Conservation (phyloP, 2,113 vertebrate species). For the Spheniscus mendiculus region DNA sequence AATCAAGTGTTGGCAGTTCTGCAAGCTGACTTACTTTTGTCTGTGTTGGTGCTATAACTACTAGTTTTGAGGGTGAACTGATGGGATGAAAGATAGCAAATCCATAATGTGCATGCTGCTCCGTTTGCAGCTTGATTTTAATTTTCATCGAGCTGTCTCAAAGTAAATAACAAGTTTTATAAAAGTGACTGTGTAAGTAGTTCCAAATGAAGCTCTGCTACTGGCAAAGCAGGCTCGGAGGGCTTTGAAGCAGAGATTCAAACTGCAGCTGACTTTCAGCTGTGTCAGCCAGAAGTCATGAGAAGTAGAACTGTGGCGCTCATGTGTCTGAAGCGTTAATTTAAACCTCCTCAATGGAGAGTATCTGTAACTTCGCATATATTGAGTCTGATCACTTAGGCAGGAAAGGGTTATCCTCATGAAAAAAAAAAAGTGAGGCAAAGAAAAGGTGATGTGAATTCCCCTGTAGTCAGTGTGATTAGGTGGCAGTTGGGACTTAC, state of each 20-base stretch:
- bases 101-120: not conserved
- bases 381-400: not conserved
- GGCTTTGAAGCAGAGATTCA: not conserved
- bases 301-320: not conserved
- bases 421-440: not conserved
- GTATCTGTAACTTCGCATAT: not conserved
- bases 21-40: not conserved
- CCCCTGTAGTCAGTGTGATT: not conserved
- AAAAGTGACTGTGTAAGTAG: not conserved
- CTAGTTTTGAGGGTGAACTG: not conserved
- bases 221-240: not conserved
- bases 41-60: not conserved
- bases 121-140: not conserved
- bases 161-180: not conserved
- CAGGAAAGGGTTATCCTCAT: not conserved
- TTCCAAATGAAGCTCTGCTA: slow-evolving; percentile 2
- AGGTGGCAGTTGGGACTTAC: not conserved
- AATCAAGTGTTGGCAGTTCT: not conserved
- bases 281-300: not conserved
- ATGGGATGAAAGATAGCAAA: not conserved
- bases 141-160: not conserved
- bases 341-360: not conserved
- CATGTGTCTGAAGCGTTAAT: not conserved
- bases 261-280: not conserved
- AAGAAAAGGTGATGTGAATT: not conserved